phyloP scores from a whole-genome alignment of 2,797 vertebrate genomes.

The Bradypodion ventrale region DNA sequence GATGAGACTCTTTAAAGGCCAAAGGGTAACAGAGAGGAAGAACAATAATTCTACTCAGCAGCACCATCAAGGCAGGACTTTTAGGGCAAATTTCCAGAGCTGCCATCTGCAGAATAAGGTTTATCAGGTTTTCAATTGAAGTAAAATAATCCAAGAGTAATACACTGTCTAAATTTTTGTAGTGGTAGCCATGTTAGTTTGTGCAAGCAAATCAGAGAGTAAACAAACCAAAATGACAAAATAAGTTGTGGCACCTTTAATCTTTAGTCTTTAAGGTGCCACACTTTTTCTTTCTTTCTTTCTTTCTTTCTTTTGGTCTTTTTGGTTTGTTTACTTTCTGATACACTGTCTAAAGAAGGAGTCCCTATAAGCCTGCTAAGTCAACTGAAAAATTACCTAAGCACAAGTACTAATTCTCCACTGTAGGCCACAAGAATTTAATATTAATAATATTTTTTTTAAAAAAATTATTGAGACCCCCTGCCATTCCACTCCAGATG shows the following conservation, averaged over 20 bases:
- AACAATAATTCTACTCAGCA: neutral
- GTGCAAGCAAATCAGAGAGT: too few relatives aligned
- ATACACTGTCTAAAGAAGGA: neutral
- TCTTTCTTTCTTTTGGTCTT: too few relatives aligned
- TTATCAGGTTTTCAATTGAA: neutral
- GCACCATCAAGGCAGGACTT: neutral
- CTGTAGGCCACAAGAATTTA: neutral
- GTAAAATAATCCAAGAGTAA: neutral
- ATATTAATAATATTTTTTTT: neutral
- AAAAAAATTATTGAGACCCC: neutral
- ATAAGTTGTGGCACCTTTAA: too few relatives aligned
- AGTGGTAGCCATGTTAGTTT: too few relatives aligned
- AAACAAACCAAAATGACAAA: too few relatives aligned
- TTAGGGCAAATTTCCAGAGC: neutral
- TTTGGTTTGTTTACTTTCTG: too few relatives aligned
- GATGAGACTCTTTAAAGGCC: neutral
- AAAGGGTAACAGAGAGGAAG: neutral
- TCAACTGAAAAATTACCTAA: neutral
- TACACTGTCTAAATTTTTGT: too few relatives aligned
- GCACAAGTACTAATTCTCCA: neutral
- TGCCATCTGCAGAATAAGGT: neutral
- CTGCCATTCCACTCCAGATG: neutral
- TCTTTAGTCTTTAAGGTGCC: too few relatives aligned
- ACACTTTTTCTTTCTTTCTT: too few relatives aligned
- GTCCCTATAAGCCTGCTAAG: neutral